Conservation (phyloP, 2,888 invertebrate species). For the Drosophila melanosoma region DNA sequence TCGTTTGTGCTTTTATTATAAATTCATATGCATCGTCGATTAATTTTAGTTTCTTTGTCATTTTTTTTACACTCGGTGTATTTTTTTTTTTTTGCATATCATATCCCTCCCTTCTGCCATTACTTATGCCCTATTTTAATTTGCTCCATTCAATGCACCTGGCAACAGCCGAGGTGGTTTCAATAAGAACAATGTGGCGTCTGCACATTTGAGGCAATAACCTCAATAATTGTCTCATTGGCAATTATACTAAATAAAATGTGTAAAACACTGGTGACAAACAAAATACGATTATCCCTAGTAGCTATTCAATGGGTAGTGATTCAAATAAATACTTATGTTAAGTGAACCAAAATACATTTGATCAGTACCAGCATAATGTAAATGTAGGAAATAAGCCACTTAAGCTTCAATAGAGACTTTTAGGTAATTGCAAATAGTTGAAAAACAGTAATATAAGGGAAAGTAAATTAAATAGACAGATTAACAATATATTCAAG, state of each 20-base stretch:
- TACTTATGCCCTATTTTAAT: slow-evolving; percentile 77
- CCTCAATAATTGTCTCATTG: slow-evolving; percentile 19
- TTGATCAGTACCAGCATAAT: not conserved
- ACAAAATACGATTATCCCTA: not conserved
- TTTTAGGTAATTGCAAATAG: not conserved
- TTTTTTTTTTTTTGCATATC: slow-evolving; percentile 12
- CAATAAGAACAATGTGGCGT: slow-evolving; percentile 39
- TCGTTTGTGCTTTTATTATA: slow-evolving; percentile 59
- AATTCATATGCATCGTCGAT: slow-evolving; percentile 76
- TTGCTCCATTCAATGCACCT: slow-evolving; percentile 68
- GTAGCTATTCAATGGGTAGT: not conserved
- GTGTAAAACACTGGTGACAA: not conserved
- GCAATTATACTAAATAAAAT: slow-evolving; percentile 17
- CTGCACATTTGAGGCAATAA: slow-evolving; percentile 32
- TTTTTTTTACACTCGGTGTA: slow-evolving; percentile 35
- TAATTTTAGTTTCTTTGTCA: slow-evolving; percentile 68
- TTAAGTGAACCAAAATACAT: not conserved
- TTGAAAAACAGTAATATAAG: not conserved
- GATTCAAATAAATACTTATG: no score
- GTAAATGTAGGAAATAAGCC: no score
- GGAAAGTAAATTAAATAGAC: not conserved
- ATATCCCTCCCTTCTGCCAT: slow-evolving; percentile 30
- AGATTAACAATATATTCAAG: no score
- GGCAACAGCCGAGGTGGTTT: slow-evolving; percentile 38
- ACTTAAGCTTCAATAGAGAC: not conserved